Base-by-base conservation (phyloP, 2,797 vertebrate genomes). In the Rhynchotus rufescens region DNA sequence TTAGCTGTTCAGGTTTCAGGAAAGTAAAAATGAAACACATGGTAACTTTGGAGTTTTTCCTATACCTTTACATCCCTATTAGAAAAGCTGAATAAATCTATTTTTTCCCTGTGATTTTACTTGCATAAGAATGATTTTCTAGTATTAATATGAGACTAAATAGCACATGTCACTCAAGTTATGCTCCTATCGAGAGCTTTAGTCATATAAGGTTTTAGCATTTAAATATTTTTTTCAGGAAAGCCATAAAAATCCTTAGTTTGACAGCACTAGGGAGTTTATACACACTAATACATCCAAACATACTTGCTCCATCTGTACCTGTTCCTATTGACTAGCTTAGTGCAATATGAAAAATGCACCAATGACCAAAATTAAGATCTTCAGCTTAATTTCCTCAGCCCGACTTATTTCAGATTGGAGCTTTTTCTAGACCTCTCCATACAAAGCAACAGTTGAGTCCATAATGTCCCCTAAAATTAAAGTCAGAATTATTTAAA, bases 241-340 rank as follows among this genome's bases (percentile, higher is more conserved):
- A 91, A 92, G n/a, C 22, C 81, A 93, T 80, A 86, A 51, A 80
- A 65, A 69, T 49, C 11, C 44, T 82, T 72, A 65, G 47, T 77
- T 52, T 67, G 38, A 60, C 57, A 82, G 75, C 1, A 0, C 22
- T 15, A 59, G 74, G 64, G 36, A 36, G 57, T 84, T 95, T 86
- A 72, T 32, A 52, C 7, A 22, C 51, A 86, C 59, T 86, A 62
- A 92, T 84, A 84, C 38, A 88, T 38, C 47, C 76, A 80, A 86
- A 91, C 23, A 32, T 8, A 75, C 9, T 45, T 77, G 81, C 20
- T 62, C 80, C 22, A 25, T 76, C 56, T 79, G 44, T 77, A 73
- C 2, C 2, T 54, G 21, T 19, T 54, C 61, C 15, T 89, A 65
- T 16, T 65, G 88, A 77, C 21, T 65, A 74, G 36, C 32, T 86